Conservation (phyloP, 2,113 vertebrate species). For the Speoplatyrhinus poulsoni region DNA sequence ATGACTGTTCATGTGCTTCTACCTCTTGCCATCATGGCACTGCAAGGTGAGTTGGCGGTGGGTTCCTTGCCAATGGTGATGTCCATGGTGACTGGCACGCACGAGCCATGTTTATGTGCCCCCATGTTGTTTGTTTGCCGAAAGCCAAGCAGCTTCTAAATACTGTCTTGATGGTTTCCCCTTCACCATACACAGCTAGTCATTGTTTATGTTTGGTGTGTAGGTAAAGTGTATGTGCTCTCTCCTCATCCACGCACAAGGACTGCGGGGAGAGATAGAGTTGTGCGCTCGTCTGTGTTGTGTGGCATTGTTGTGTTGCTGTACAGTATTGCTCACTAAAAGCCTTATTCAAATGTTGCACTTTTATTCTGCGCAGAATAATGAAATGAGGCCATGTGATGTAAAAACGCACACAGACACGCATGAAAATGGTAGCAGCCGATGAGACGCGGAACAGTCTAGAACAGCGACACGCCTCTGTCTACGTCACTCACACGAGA, state of each 20-base stretch:
- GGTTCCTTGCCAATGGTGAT: slow-evolving; percentile 14
- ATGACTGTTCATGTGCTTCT: slow-evolving; percentile 43
- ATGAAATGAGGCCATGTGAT: slow-evolving; percentile 25
- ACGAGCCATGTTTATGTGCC: slow-evolving; percentile 6
- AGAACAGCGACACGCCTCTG: slow-evolving; percentile 12
- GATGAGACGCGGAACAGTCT: background rate
- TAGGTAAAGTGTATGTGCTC: background rate
- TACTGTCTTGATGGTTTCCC: background rate
- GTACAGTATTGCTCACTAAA: slow-evolving; percentile 16
- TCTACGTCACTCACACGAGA: background rate
- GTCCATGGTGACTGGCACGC: slow-evolving; percentile 4
- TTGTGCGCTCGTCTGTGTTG: slow-evolving; percentile 25
- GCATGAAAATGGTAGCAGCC: background rate
- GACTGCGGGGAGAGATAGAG: background rate
- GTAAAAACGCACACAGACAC: slow-evolving; percentile 8
- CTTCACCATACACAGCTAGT: background rate
- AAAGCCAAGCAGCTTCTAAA: slow-evolving; percentile 1
- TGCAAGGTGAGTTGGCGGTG: slow-evolving; percentile 68
- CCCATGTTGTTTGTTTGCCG: background rate
- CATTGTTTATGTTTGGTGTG: slow-evolving; percentile 6
- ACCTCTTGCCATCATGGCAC: slow-evolving; percentile 45
- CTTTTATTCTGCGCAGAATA: background rate
- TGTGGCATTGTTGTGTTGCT: slow-evolving; percentile 8
- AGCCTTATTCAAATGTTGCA: slow-evolving; percentile 41
- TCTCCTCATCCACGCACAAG: background rate